phyloP scores from a whole-genome alignment of 2,113 vertebrate species.

The Polypterus bichir region DNA sequence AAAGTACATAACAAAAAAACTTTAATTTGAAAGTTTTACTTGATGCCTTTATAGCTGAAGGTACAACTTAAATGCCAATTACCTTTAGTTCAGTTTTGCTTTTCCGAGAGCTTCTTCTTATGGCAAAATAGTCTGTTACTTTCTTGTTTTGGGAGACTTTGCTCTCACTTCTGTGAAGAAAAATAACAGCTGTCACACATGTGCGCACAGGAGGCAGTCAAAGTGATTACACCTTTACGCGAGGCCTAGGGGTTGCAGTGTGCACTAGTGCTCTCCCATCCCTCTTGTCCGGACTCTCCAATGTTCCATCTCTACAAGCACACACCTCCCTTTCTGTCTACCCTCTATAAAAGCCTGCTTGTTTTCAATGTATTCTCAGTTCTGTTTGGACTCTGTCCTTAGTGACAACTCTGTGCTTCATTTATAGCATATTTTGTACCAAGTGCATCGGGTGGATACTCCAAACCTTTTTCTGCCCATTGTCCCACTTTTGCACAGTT shows the following conservation, averaged over 20 bases:
- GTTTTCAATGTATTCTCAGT: too few species aligned
- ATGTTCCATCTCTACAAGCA: not conserved
- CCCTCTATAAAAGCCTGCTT: too few species aligned
- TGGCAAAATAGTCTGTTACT: conserved; percentile 85
- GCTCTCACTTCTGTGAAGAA: conserved; percentile 49
- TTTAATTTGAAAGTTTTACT: not conserved
- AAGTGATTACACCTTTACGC: not conserved
- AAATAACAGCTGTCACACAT: conserved; percentile 3
- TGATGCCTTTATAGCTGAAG: not conserved
- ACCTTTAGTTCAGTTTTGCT: conserved; percentile 82
- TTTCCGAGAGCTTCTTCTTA: conserved; percentile 82
- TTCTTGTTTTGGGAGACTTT: conserved; percentile 67
- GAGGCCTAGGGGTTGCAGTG: not conserved
- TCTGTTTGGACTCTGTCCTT: too few species aligned
- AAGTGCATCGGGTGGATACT: too few species aligned
- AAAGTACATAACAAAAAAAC: not conserved
- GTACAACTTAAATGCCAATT: conserved; percentile 7
- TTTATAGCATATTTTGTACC: too few species aligned
- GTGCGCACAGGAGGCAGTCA: not conserved
- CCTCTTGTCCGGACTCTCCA: not conserved
- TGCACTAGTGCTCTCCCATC: not conserved
- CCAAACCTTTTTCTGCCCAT: too few species aligned
- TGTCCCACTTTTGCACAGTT: too few species aligned
- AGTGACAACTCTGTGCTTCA: too few species aligned
- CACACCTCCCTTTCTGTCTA: too few species aligned